Evolutionary conservation across 2,797 vertebrate genomes (phyloP).

Genomic region (Aphelocoma californica): DNA sequence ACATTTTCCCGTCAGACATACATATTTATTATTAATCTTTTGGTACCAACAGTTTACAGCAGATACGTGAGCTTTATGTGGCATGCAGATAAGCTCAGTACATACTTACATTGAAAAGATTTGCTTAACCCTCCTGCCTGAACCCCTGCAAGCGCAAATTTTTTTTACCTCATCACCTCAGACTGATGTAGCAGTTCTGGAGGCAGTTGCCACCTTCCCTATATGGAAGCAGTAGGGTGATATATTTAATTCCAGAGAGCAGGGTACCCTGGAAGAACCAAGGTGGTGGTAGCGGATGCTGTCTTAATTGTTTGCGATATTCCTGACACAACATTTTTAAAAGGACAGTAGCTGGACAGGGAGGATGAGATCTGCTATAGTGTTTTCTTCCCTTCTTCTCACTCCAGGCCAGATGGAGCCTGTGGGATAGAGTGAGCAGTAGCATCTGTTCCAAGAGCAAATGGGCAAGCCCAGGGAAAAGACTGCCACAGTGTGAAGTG

Average conservation of each 20-base stretch:
- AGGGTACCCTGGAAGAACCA: neutral
- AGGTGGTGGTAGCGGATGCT: neutral
- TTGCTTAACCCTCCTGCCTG: neutral
- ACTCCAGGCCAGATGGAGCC: neutral
- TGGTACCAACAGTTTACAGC: neutral
- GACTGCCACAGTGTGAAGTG: neutral
- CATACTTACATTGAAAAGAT: neutral
- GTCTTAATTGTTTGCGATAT: neutral
- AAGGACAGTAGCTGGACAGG: neutral
- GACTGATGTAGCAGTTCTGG: neutral
- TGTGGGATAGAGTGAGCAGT: neutral
- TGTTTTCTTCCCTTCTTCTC: neutral
- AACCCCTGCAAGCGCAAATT: neutral
- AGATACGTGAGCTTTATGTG: neutral
- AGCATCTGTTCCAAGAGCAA: neutral
- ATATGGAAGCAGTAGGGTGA: neutral
- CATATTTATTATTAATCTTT: conserved; percentile 31
- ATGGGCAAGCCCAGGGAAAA: neutral
- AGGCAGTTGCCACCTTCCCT: neutral
- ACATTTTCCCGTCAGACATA: neutral
- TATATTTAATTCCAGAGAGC: neutral
- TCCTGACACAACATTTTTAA: neutral
- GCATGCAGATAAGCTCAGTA: neutral
- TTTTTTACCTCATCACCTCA: neutral
- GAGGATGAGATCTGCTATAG: neutral